Evolutionary conservation across 1,140 invertebrate genomes (phyloP).

Genomic region (Brachionus paranguensis): DNA sequence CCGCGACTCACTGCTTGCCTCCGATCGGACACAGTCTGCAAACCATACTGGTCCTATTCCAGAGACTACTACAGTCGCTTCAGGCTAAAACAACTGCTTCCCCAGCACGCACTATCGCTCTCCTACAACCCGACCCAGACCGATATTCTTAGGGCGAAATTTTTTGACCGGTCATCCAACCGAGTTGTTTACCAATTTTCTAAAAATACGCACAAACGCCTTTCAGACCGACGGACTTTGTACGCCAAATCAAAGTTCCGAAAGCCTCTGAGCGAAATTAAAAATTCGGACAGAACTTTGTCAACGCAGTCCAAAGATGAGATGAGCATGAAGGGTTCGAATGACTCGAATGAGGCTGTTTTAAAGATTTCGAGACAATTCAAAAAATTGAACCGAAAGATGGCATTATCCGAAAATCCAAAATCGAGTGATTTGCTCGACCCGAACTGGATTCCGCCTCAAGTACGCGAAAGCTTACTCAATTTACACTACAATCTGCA

Average conservation of each 20-base stretch:
- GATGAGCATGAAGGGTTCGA: neutral
- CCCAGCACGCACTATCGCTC: neutral
- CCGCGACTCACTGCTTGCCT: neutral
- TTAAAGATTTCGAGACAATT: neutral
- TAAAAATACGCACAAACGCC: neutral
- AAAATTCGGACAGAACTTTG: neutral
- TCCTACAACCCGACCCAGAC: neutral
- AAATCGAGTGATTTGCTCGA: constrained; percentile 12
- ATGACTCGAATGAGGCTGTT: neutral
- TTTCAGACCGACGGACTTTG: neutral
- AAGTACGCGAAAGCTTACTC: neutral
- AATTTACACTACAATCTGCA: constrained; percentile 17
- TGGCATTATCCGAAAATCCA: neutral
- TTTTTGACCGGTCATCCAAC: neutral
- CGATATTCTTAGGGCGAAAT: neutral
- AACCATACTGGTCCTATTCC: neutral
- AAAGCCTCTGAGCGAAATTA: neutral
- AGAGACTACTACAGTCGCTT: neutral
- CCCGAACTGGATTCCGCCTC: neutral
- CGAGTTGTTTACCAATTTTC: neutral
- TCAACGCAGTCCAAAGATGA: neutral
- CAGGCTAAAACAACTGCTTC: neutral
- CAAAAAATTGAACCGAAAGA: neutral
- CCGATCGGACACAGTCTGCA: neutral
- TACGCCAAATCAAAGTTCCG: neutral